Conservation (phyloP, 1,140 invertebrate species). For the Goniozus legneri region DNA sequence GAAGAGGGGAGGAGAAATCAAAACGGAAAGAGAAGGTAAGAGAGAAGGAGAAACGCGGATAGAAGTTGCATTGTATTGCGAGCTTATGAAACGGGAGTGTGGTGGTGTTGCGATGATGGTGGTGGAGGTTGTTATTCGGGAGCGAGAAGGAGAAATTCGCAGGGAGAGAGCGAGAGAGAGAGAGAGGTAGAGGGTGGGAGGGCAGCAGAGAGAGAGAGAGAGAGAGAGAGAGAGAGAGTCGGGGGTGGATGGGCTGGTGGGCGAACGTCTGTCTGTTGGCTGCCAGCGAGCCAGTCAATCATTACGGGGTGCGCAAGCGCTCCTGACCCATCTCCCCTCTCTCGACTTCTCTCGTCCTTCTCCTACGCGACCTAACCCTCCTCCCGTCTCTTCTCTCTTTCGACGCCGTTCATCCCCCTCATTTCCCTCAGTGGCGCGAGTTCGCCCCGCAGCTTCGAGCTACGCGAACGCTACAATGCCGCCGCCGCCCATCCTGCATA, state of each 20-base stretch:
- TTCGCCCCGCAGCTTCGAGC: constrained; percentile 45
- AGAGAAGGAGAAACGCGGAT: neutral
- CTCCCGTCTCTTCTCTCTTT: constrained; percentile 22
- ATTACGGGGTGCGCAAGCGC: constrained; percentile 53
- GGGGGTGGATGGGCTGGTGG: constrained; percentile 35
- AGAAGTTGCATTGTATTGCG: constrained; percentile 44
- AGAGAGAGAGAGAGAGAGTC: constrained; percentile 19
- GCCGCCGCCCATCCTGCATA: constrained; percentile 55
- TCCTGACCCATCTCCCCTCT: constrained; percentile 17
- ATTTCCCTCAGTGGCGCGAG: constrained; percentile 40
- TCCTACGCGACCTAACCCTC: constrained; percentile 6
- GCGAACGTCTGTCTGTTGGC: constrained; percentile 56
- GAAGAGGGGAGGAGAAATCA: neutral
- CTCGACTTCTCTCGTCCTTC: constrained; percentile 8
- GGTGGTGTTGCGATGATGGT: constrained; percentile 14
- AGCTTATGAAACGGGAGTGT: constrained; percentile 48
- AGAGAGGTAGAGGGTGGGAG: constrained; percentile 6
- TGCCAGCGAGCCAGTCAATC: constrained; percentile 57
- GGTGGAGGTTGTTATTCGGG: constrained; percentile 18
- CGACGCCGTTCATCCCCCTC: constrained; percentile 34
- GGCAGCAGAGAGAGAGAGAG: constrained; percentile 13
- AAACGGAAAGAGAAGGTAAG: neutral
- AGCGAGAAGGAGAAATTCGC: constrained; percentile 3
- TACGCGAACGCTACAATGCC: constrained; percentile 50
- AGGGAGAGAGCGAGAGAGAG: constrained; percentile 9